Conservation (phyloP, 2,113 vertebrate genomes). For the Alaudala cheleensis region DNA sequence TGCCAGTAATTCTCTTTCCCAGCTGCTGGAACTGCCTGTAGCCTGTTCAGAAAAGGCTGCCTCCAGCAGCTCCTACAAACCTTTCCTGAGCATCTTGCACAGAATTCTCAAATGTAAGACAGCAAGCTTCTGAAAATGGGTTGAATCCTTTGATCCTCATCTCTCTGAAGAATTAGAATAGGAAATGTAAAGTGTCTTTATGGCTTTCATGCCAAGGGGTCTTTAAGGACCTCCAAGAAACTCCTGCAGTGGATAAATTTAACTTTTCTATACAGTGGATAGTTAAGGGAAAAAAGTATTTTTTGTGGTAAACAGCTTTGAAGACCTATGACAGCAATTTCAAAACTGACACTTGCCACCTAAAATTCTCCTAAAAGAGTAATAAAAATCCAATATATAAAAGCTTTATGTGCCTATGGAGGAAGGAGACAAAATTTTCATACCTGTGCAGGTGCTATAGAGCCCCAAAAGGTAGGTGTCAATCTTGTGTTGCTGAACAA, state of each 20-base stretch:
- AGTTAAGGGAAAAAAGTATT: background rate
- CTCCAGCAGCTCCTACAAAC: background rate
- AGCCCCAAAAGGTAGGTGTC: background rate
- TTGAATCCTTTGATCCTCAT: background rate
- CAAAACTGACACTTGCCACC: background rate
- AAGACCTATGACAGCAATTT: background rate
- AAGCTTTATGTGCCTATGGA: background rate
- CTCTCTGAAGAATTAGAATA: background rate
- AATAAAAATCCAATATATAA: background rate
- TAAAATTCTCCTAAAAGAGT: background rate
- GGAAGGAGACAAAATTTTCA: background rate
- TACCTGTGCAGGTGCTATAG: background rate
- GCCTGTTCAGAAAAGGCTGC: background rate
- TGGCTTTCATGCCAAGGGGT: background rate
- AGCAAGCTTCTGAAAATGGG: background rate
- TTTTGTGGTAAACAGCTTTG: background rate
- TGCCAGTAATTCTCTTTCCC: background rate
- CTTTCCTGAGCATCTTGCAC: background rate
- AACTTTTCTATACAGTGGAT: background rate
- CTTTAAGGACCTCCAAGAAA: background rate
- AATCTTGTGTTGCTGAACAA: background rate
- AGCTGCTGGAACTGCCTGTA: background rate
- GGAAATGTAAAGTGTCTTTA: background rate
- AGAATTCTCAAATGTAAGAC: background rate
- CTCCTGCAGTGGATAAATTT: rapidly evolving